These are phyloP conservation scores for Lepas anatifera DNA, from an alignment of 2,888 invertebrate genomes.

Conservation along the genomic window DNA sequence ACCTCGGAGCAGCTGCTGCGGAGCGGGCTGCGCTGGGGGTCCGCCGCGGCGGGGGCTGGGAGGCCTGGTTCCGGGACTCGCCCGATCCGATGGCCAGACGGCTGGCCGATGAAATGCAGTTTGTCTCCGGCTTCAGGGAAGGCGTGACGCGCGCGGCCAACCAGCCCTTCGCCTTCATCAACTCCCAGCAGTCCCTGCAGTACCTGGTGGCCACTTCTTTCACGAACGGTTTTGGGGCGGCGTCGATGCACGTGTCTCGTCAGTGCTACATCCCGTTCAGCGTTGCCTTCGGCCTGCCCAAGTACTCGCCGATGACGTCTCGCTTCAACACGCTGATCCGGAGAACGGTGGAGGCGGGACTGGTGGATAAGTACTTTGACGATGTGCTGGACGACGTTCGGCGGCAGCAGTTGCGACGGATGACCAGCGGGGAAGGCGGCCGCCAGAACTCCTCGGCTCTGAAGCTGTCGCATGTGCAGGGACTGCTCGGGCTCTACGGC, in stretches of 20 bases:
- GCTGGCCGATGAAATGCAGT: constrained; percentile 21
- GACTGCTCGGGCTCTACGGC: neutral
- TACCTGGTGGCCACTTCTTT: constrained; percentile 23
- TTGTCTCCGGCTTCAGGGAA: constrained; percentile 18
- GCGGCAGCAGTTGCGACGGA: neutral
- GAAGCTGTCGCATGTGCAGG: neutral
- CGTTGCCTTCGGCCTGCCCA: neutral
- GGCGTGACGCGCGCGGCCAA: constrained; percentile 19
- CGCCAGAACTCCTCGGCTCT: neutral
- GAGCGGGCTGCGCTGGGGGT: constrained; percentile 24
- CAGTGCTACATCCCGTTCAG: constrained; percentile 24
- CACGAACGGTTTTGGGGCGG: constrained; percentile 21
- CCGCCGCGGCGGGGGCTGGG: constrained; percentile 23
- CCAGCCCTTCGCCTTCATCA: constrained; percentile 24
- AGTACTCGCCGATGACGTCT: neutral
- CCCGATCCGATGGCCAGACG: constrained; percentile 21
- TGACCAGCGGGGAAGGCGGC: neutral
- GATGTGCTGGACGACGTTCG: neutral
- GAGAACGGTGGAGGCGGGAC: neutral
- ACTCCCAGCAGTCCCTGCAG: constrained; percentile 20
- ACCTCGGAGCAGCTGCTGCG: constrained; percentile 18
- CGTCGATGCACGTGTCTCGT: constrained; percentile 21
- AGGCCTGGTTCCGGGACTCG: constrained; percentile 23
- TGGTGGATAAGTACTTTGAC: neutral
- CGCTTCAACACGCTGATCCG: neutral